Conservation (phyloP, 2,888 invertebrate species). For the Pyrocoelia pectoralis region DNA sequence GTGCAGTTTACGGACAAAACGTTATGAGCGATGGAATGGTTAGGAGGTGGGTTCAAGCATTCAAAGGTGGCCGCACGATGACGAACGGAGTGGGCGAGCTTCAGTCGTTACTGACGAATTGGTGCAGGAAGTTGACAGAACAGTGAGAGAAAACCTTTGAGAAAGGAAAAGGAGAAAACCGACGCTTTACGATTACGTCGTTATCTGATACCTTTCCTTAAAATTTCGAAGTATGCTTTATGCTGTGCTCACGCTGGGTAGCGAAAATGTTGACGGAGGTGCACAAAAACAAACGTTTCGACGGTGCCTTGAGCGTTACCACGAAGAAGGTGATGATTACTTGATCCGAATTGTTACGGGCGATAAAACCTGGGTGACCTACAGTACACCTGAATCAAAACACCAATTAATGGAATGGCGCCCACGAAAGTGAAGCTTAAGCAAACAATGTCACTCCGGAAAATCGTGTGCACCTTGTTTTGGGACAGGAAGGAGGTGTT, state of each 20-base stretch:
- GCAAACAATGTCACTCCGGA: not conserved
- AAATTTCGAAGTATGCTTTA: conserved; percentile 30
- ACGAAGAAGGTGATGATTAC: too few species aligned
- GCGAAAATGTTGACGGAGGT: conserved; percentile 37
- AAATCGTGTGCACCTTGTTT: conserved; percentile 30
- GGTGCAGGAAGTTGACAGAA: too few species aligned
- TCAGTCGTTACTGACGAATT: too few species aligned
- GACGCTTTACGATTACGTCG: too few species aligned
- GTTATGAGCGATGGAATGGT: conserved; percentile 40
- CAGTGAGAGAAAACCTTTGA: too few species aligned
- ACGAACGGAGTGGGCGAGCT: too few species aligned
- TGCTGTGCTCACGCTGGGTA: conserved; percentile 40
- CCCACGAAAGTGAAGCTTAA: conserved; percentile 1
- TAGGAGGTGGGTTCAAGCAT: conserved; percentile 34
- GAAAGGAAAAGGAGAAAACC: too few species aligned
- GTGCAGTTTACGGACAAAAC: conserved; percentile 40
- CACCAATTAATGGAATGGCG: not conserved
- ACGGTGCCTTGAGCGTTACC: conserved; percentile 35
- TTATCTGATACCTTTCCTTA: conserved; percentile 31
- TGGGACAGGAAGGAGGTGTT: too few species aligned
- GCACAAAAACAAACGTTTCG: not conserved
- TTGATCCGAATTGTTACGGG: conserved; percentile 17
- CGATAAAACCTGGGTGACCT: too few species aligned
- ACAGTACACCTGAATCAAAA: conserved; percentile 22
- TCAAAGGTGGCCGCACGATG: conserved; percentile 23